Evolutionary conservation across 1,140 invertebrate species (phyloP), one percentile per base, ranked within the genome.

Genomic region (Notospermus geniculatus): DNA sequence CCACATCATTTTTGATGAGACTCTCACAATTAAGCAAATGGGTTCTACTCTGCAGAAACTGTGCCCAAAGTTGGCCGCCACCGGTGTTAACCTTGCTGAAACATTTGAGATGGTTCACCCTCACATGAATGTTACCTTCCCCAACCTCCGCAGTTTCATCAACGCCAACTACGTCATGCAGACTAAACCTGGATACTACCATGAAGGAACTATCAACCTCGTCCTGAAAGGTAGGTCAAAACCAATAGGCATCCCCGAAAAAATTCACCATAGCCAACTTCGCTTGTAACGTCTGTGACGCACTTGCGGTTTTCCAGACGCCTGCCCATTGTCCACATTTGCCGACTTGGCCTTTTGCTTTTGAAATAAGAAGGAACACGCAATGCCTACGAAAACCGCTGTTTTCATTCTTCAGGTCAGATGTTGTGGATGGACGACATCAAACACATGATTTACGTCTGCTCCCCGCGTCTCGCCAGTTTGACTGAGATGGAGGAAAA

Each of bases 31-130:
- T 11, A 67, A 73, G 57, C 81, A 83, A 58, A 71, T 72, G 57
- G 81, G 82, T 45, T 59, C 59, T 22, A 69, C 65, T 58, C 66
- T 74, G 22, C 68, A 73, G 45, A 67, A 60, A 52, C 43, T 74
- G 27, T 57, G 87, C 88, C 7, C 86, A 91, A 53, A 87, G 93
- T 13, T 86, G 93, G 70, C 92, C 91, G 1, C 84, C 84, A 58
- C 71, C 88, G 43, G 85, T 80, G 17, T 82, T 77, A 54, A 23
- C 11, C 59, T 75, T 58, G 36, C 45, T 22, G 60, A 68, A 9
- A 63, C 78, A 27, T 71, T 82, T 50, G 67, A 72, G 23, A 60
- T 83, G 27, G 63, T 71, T 15, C 78, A 83, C 66, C 81, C 81
- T 9, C 67, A 71, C 41, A 79, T 83, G 67, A 67, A 73, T 15